These are phyloP conservation scores for Synergus gifuensis DNA, from an alignment of 2,888 invertebrate genomes.

Conservation along the genomic window DNA sequence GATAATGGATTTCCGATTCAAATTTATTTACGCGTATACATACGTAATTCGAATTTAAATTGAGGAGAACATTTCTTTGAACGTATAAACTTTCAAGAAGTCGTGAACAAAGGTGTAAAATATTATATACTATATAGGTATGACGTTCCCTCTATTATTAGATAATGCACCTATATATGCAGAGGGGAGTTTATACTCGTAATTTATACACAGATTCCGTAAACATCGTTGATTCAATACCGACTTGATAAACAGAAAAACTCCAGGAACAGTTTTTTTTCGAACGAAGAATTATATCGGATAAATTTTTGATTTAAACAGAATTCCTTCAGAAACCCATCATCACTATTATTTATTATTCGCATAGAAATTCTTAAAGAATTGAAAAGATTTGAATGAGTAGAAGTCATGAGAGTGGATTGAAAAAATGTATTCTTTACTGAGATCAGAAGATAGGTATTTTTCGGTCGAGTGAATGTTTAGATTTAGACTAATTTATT, in stretches of 20 bases:
- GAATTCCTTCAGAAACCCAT: neutral
- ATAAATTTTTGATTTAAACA: neutral
- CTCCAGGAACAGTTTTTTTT: neutral
- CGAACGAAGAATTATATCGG: neutral
- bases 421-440: neutral
- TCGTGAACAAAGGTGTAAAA: neutral
- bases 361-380: too few relatives aligned
- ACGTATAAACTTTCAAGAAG: neutral
- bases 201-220: conserved; percentile 7
- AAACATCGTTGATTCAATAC: neutral
- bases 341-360: neutral
- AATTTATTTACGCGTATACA: neutral
- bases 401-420: neutral
- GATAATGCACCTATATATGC: neutral
- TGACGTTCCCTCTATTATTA: neutral
- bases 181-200: neutral
- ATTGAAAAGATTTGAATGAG: too few relatives aligned
- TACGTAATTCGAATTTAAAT: too few relatives aligned
- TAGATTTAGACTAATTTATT: neutral
- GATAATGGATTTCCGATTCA: neutral
- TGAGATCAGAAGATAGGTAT: neutral
- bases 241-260: neutral
- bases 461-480: neutral
- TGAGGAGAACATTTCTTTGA: neutral
- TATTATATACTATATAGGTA: neutral